Base-by-base conservation (phyloP, 1,140 invertebrate species). In the Monochamus saltuarius region DNA sequence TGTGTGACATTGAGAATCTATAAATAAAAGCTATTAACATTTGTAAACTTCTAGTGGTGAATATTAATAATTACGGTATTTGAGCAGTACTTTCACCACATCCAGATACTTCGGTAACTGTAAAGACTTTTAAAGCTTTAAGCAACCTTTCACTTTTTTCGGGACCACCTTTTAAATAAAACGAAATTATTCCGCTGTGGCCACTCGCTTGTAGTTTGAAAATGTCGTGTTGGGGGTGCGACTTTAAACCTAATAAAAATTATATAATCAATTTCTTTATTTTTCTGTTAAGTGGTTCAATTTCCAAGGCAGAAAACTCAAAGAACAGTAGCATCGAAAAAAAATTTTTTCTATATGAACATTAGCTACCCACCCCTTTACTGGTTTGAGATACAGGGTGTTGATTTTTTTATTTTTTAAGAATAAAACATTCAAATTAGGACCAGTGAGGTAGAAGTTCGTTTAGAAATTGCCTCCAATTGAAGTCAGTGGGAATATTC, bases 31-130 rank as follows among this genome's bases (percentile, higher is more conserved):
- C 9, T 22, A 38, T 36, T 52, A 45, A 59, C 39, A 34, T 1
- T 9, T 10, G 55, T 13, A 55, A 50, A 3, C 4, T 2, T 2
- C 7, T 42, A 40, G 6, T 42, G 14, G 10, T 14, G 4, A 37
- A 14, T 29, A 11, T 9, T 10, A 11, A 29, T 63, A 87, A 88
- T 87, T 80, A 91, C 88, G 91, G 90, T 60, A 90, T 76, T 79
- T 90, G 88, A 1, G 87, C 89, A 35, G 98, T 83, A 76, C 93
- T 96, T 77, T 98, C 95, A 74, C 89, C 95, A 53, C 95, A 95
- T 46, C 97, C 97, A 17, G 98, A 81, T 78, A 93, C 97, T 77
- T 97, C 95, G 11, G 95, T 95, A 13, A 98, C 75, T 1, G 84
- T 88, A 72, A 98, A 92, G 4, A 94, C 53, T 80, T 94, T 89